Conservation (phyloP, 2,113 vertebrate genomes). For the Elaphurus davidianus region DNA sequence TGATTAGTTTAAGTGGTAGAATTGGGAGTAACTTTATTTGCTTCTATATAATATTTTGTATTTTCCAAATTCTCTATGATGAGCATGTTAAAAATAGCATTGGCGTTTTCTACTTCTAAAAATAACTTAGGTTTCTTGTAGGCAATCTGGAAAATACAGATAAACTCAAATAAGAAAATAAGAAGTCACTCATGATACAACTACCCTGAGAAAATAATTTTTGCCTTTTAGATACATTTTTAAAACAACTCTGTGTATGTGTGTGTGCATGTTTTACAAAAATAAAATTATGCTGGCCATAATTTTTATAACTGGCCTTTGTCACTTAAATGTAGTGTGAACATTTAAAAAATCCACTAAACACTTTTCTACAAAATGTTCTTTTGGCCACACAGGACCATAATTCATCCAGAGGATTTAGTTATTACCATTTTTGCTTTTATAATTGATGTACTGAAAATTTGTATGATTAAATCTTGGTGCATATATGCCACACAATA, state of each 20-base stretch:
- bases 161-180: slow-evolving; percentile 44
- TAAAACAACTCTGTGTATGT: neutral
- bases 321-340: neutral
- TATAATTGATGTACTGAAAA: neutral
- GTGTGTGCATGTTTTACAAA: neutral
- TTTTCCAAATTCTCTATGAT: slow-evolving; percentile 33
- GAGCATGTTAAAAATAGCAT: slow-evolving; percentile 37
- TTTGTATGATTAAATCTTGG: neutral
- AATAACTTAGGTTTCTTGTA: slow-evolving; percentile 42
- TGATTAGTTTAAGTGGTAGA: neutral
- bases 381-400: neutral
- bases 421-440: slow-evolving; percentile 12
- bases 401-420: neutral
- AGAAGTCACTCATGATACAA: neutral
- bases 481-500: neutral
- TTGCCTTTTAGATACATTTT: neutral
- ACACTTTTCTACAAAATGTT: neutral
- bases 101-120: slow-evolving; percentile 38
- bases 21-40: neutral
- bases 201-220: neutral
- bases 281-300: neutral
- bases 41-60: neutral
- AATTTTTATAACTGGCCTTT: neutral
- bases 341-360: neutral
- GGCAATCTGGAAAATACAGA: slow-evolving; percentile 44